phyloP scores from a whole-genome alignment of 2,888 invertebrate species.

The Cephus pygmeus region DNA sequence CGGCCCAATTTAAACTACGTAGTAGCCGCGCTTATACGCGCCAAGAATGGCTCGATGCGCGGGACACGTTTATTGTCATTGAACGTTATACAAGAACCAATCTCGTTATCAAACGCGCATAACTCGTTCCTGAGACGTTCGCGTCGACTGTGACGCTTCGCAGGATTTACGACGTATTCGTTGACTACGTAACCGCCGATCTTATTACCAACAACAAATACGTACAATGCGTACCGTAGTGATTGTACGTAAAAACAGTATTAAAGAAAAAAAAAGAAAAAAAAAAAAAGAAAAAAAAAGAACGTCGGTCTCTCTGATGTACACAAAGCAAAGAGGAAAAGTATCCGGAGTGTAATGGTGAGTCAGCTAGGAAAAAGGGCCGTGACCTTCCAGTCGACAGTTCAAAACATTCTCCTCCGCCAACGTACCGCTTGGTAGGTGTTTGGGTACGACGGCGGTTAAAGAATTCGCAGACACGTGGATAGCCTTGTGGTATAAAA shows the following conservation, averaged over 20 bases:
- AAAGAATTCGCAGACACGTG: background rate
- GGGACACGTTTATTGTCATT: background rate
- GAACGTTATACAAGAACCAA: background rate
- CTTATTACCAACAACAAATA: background rate
- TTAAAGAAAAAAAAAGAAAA: background rate
- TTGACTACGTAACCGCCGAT: background rate
- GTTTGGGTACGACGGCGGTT: background rate
- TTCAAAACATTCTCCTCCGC: background rate
- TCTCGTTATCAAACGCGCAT: background rate
- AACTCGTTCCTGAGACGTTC: background rate
- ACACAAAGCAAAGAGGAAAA: slow-evolving; percentile 15
- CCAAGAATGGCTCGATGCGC: background rate
- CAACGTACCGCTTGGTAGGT: background rate
- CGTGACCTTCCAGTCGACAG: slow-evolving; percentile 26
- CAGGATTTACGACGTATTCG: background rate
- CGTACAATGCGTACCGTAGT: background rate
- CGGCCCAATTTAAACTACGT: background rate
- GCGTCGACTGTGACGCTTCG: background rate
- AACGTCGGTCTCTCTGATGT: slow-evolving; percentile 22
- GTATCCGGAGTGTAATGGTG: slow-evolving; percentile 11
- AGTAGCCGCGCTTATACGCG: background rate
- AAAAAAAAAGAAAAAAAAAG: background rate
- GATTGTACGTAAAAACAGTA: background rate
- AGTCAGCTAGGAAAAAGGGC: slow-evolving; percentile 27
- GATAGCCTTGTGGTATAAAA: background rate